Percentiles rank a stretch among this genome's conserved stretches.
These are phyloP conservation scores for Gyps fulvus DNA, from an alignment of 2,113 vertebrate genomes.

Conservation along the genomic window DNA sequence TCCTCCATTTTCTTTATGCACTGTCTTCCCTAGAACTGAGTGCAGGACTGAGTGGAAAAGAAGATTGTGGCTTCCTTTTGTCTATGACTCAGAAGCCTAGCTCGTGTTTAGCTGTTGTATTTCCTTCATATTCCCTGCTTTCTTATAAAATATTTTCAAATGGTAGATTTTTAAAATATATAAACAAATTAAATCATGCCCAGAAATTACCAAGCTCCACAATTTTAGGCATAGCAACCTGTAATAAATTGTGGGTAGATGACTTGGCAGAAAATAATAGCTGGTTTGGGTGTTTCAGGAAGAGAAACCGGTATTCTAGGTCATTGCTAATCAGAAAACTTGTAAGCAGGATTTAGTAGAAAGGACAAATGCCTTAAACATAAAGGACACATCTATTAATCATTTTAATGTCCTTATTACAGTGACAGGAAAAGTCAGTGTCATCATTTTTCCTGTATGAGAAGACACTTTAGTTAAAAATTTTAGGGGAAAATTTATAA, in stretches of 20 bases:
- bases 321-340: neutral
- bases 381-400: neutral
- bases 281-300: neutral
- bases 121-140: neutral
- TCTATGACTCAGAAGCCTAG: neutral
- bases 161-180: neutral
- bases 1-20: neutral
- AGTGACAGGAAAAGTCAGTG: neutral
- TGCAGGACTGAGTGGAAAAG: neutral
- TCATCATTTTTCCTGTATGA: neutral
- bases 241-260: neutral
- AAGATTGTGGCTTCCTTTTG: neutral
- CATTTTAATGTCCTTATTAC: neutral
- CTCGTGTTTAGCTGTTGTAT: neutral
- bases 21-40: neutral
- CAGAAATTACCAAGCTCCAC: neutral
- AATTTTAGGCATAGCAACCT: neutral
- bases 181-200: conserved; percentile 10
- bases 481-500: neutral
- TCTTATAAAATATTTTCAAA: conserved; percentile 35
- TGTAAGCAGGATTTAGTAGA: neutral
- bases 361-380: neutral
- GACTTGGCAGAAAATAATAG: neutral
- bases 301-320: neutral
- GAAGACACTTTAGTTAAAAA: neutral